Evolutionary conservation across 1,140 invertebrate species (phyloP), one percentile per base, ranked within the genome.

Genomic region (Conus betulinus): DNA sequence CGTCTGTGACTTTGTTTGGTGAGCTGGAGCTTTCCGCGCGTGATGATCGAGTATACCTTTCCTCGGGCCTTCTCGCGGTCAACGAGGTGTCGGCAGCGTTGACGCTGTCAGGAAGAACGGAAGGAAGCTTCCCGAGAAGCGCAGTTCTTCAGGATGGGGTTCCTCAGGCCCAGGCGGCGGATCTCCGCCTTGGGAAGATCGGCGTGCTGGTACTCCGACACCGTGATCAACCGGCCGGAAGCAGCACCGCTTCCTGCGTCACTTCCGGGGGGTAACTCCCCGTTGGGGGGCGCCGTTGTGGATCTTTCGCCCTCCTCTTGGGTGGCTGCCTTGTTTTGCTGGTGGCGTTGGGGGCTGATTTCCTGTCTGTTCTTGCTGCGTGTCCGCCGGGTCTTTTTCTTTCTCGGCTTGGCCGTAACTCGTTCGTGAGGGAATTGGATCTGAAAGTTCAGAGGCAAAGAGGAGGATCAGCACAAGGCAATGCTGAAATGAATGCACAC

Each of bases 121-220:
- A 79, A 13, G 39, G 74, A 87, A 74, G n/a, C 51, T n/a, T 87
- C 85, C 13, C 85, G 67, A 2, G 74, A 57, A 4, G 71, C 39
- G 27, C 51, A 55, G 71, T 27, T 79, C 85, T 87, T 87, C 85
- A 78, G 52, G 71, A 87, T 78, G 2, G 85, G 74, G 74, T 39
- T 51, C 5, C 74, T n/a, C 20, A 15, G 57, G 3, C 15, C 52
- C 8, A 4, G 39, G 15, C 52, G 23, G 0, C n/a, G 25, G 8
- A 86, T 39, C 20, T 86, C 85, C 67, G 85, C 71, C 23, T 51
- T 39, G 39, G 51, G 25, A 5, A 25, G 63, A 20, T 86, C 27
- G 11, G 85, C 23, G 60, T 63, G n/a, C 51, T 55, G 63, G 63
- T 86, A 51, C 51, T 74, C 67, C 4, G 85, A 86, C 51, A 87